phyloP scores from a whole-genome alignment of 2,888 invertebrate species.

The Eupithecia centaureata region DNA sequence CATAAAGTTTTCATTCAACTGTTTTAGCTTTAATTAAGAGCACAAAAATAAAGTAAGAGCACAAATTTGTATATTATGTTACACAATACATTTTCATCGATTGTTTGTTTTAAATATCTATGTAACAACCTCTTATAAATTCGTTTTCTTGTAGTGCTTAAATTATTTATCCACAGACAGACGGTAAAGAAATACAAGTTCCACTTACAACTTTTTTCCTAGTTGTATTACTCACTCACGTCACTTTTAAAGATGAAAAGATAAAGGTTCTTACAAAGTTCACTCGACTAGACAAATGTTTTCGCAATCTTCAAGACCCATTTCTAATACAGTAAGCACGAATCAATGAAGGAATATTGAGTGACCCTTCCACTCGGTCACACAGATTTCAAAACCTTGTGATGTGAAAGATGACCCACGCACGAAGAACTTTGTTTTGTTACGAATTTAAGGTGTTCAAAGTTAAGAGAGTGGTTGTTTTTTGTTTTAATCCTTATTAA shows the following conservation, averaged over 20 bases:
- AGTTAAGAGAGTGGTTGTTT: neutral
- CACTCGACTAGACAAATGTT: conserved; percentile 21
- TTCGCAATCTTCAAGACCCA: conserved; percentile 28
- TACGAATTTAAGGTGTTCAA: conserved; percentile 1
- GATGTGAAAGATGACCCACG: conserved; percentile 15
- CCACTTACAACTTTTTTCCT: neutral
- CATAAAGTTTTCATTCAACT: too few species aligned
- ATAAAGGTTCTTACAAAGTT: conserved; percentile 1
- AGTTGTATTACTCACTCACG: neutral
- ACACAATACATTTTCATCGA: too few species aligned
- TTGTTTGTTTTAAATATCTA: too few species aligned
- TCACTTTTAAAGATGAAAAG: conserved; percentile 18
- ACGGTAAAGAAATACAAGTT: neutral
- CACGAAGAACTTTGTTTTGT: neutral
- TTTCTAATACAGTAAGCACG: conserved; percentile 49
- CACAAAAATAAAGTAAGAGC: too few species aligned
- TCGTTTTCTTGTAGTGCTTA: too few species aligned
- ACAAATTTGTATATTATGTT: too few species aligned
- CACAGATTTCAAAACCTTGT: conserved; percentile 39
- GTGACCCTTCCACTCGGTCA: conserved; percentile 62
- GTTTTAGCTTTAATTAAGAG: too few species aligned
- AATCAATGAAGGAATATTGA: conserved; percentile 59
- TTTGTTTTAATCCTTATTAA: too few species aligned
- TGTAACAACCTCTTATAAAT: too few species aligned
- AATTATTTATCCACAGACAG: neutral